A percentile compares a stretch with the other conserved stretches of the same genome.
These are phyloP conservation scores for Epinotia ramella DNA, from an alignment of 2,888 invertebrate genomes.

Conservation along the genomic window DNA sequence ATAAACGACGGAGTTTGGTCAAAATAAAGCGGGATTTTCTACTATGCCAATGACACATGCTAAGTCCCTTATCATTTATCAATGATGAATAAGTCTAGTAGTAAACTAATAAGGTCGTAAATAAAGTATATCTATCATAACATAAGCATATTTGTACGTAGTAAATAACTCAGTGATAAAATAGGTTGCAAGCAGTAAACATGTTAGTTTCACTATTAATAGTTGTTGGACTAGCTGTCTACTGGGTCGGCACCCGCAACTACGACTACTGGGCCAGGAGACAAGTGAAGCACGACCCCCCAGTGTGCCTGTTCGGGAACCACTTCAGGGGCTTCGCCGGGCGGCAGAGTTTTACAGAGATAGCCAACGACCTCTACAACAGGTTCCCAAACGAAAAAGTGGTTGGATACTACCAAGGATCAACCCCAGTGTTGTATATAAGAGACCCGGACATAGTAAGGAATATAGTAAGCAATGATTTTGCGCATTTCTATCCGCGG, in stretches of 20 bases:
- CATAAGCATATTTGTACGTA: too few relatives aligned
- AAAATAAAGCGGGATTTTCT: not conserved
- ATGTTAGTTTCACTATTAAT: conserved; percentile 6
- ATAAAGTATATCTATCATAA: not conserved
- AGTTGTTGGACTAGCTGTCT: conserved; percentile 5
- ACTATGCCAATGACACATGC: not conserved
- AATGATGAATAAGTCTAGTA: not conserved
- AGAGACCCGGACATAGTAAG: conserved; percentile 66
- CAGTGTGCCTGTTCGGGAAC: conserved; percentile 41
- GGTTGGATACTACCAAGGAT: conserved; percentile 66
- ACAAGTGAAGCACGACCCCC: conserved; percentile 47
- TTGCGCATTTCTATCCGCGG: conserved; percentile 61
- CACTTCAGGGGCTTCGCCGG: conserved; percentile 31
- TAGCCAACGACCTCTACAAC: conserved; percentile 55
- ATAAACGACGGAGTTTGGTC: too few relatives aligned
- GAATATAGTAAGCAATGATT: conserved; percentile 61
- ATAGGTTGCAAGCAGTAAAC: conserved; percentile 3
- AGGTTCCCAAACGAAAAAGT: conserved; percentile 69
- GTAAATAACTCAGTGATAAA: conserved; percentile 5
- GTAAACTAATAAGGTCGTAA: not conserved
- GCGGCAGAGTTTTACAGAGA: conserved; percentile 32
- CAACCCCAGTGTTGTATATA: conserved; percentile 65
- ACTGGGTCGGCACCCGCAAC: conserved; percentile 48
- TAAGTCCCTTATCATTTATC: not conserved
- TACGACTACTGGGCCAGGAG: conserved; percentile 52